A percentile compares a stretch with the other conserved stretches of the same genome.
These are phyloP conservation scores for Tricholauxania praeusta DNA, from an alignment of 2,888 invertebrate species.

Conservation along the genomic window DNA sequence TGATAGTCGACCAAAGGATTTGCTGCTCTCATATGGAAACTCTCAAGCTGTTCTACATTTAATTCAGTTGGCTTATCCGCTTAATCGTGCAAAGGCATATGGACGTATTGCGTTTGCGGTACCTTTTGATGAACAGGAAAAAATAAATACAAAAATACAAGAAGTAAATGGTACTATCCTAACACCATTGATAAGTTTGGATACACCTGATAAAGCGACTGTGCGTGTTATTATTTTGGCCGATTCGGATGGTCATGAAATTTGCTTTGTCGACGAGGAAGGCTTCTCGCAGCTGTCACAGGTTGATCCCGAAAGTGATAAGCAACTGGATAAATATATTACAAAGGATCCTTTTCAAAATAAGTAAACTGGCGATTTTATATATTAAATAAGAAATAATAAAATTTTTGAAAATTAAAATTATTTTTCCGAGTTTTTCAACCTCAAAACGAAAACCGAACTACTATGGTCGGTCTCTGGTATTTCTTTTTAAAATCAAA, in stretches of 20 bases:
- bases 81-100: constrained; percentile 90
- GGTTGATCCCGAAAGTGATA: constrained; percentile 85
- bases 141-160: constrained; percentile 80
- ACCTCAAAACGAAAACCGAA: no score
- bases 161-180: constrained; percentile 81
- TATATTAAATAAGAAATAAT: no score
- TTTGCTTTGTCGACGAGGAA: constrained; percentile 98
- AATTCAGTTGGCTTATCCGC: constrained; percentile 61
- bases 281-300: constrained; percentile 89
- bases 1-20: constrained; percentile 73
- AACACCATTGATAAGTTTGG: constrained; percentile 90
- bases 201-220: constrained; percentile 97
- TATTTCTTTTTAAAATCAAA: no score
- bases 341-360: constrained; percentile 67
- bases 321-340: constrained; percentile 82
- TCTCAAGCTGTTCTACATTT: constrained; percentile 84
- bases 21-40: constrained; percentile 78
- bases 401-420: no score
- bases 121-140: constrained; percentile 81
- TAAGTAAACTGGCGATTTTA: no score
- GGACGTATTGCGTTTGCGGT: constrained; percentile 96
- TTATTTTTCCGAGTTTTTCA: no score
- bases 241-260: constrained; percentile 98
- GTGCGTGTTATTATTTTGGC: constrained; percentile 96
- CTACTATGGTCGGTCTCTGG: no score